A percentile compares a stretch with the other conserved stretches of the same genome.
Conservation (phyloP, 2,113 vertebrate species). For the Macrotis lagotis region DNA sequence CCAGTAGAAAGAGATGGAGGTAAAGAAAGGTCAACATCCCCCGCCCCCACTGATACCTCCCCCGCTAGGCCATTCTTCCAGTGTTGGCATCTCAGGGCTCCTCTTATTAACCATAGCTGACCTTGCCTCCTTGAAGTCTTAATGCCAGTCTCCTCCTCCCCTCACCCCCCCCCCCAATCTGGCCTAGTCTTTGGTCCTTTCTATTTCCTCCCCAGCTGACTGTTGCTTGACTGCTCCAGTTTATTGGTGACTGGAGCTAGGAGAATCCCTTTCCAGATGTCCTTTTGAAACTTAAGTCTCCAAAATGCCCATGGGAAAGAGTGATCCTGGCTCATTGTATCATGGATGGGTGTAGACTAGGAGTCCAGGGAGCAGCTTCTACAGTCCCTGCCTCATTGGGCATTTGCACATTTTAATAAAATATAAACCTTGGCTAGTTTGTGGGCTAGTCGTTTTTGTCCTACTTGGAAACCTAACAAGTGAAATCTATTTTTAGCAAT, state of each 20-base stretch:
- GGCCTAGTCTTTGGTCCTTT: no score
- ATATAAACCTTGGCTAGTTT: not conserved
- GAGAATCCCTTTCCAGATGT: not conserved
- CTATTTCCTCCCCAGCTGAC: not conserved
- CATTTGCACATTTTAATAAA: not conserved
- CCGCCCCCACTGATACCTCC: not conserved
- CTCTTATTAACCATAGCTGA: not conserved
- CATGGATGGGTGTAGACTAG: not conserved
- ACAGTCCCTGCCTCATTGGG: not conserved
- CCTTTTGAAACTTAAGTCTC: not conserved
- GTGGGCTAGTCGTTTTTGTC: not conserved
- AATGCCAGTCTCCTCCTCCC: not conserved
- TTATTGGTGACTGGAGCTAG: not conserved
- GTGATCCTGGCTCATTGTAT: not conserved
- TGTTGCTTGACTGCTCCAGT: not conserved
- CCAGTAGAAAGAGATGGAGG: not conserved
- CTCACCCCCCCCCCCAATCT: no score
- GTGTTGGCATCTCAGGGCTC: not conserved
- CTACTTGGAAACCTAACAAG: not conserved
- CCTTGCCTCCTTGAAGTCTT: not conserved
- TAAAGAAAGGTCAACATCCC: no score
- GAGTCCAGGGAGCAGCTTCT: not conserved
- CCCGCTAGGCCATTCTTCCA: no score
- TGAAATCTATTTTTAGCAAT: not conserved
- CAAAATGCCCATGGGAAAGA: not conserved